Evolutionary conservation across 2,888 invertebrate species (phyloP).

Genomic region (Coremacera marginata): DNA sequence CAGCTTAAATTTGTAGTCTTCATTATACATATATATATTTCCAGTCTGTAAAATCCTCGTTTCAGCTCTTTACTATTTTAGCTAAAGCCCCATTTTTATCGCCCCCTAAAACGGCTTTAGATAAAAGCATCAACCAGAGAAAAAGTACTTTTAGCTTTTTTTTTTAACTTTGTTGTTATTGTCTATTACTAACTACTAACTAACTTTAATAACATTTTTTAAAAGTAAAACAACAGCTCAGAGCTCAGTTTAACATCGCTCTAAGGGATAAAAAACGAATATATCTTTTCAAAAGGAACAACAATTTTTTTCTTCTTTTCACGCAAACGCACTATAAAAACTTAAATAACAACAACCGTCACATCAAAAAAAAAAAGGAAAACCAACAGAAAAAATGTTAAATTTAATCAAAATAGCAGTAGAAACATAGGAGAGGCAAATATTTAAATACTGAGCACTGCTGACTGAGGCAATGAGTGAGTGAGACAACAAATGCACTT

Average conservation of each 20-base stretch:
- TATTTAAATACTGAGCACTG: neutral
- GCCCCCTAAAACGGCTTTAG: too few species aligned
- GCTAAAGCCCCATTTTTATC: too few species aligned
- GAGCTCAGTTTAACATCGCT: neutral
- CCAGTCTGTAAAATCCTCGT: too few species aligned
- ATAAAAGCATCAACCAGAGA: neutral
- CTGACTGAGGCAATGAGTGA: neutral
- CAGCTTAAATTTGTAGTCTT: too few species aligned
- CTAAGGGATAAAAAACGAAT: neutral
- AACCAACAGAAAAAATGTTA: neutral
- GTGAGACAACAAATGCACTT: neutral
- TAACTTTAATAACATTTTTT: too few species aligned
- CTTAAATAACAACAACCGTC: neutral
- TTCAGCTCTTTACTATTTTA: too few species aligned
- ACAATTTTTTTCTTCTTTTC: neutral
- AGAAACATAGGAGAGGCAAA: neutral
- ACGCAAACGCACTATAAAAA: neutral
- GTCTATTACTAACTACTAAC: too few species aligned
- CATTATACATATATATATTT: too few species aligned
- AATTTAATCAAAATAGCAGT: constrained; percentile 21
- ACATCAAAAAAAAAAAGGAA: neutral
- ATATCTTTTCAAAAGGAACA: constrained; percentile 3
- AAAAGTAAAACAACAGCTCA: too few species aligned
- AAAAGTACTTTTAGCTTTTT: neutral
- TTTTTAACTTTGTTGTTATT: neutral